Percentiles rank a stretch among this genome's conserved stretches.
Evolutionary conservation across 2,113 vertebrate species (phyloP).

Genomic region (Neolamprologus toae): DNA sequence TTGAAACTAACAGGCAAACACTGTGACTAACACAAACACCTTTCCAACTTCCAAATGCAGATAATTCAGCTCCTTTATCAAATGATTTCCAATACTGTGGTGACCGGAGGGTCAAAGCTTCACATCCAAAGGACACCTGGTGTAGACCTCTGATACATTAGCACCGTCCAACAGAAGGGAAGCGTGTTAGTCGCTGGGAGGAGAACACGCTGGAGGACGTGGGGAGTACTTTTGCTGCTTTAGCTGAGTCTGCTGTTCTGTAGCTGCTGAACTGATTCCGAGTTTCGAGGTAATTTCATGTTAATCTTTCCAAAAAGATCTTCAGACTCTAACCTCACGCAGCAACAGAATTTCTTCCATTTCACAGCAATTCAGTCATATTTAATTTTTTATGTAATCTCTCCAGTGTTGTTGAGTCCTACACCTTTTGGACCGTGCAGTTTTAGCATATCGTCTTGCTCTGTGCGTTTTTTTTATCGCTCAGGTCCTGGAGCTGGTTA

Average conservation of each 20-base stretch:
- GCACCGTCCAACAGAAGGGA: background rate
- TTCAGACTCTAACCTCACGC: background rate
- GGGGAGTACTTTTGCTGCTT: background rate
- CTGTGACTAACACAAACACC: background rate
- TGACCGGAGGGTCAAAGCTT: background rate
- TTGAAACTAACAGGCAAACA: background rate
- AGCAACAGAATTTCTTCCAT: background rate
- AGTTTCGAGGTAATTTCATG: background rate
- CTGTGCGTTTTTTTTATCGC: background rate
- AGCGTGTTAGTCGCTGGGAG: background rate
- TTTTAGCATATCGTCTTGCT: background rate
- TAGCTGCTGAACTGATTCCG: background rate
- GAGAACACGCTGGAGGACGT: background rate
- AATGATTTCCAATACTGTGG: background rate
- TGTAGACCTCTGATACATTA: background rate
- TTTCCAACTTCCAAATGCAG: background rate
- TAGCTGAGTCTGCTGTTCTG: background rate
- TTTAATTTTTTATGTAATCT: background rate
- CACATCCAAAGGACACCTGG: background rate
- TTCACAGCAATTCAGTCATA: background rate
- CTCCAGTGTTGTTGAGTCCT: background rate
- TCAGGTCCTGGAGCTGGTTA: background rate
- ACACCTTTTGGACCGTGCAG: background rate
- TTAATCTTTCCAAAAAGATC: background rate
- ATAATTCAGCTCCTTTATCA: background rate